Evolutionary conservation across 64 coral and sea anemone species (phyloP), one percentile per base, ranked within the genome.

Genomic region (Stichodactyla mertensii): DNA sequence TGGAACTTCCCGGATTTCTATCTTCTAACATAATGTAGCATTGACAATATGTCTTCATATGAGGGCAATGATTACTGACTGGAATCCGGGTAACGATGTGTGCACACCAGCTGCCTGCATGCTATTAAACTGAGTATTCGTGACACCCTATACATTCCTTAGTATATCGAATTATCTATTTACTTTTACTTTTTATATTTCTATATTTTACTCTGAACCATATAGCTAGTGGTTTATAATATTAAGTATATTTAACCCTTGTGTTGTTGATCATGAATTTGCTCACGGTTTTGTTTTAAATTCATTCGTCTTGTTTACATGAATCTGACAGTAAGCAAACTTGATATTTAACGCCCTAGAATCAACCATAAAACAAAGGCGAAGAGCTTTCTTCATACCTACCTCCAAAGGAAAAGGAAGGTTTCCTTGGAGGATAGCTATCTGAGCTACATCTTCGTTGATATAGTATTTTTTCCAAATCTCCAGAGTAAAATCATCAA

Each of bases 391-490:
- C 15, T 27, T 60, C 58, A 51, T 16, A n/a, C 91, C 87, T 80
- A 96, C 94, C 91, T 96, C 94, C 54, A 96, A 87, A 59, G 94
- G 94, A 20, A 96, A 96, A 54, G 94, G 91, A 54, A 92, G 77
- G 51, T 78, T 96, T 70, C 91, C 88, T 83, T 96, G 94, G 51
- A 96, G 86, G 71, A 96, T 83, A 90, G 89, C 94, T 64, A 96
- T 96, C 52, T 96, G 94, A 11, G 80, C 85, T 56, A 96, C 94
- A 27, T 96, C 94, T 84, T 96, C 94, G 9, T 87, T 84, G 24
- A 96, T 90, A 55, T 96, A 96, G 61, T 96, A 93, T 81, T 96
- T 96, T 79, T 92, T 96, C 94, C 94, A 96, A 4, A 96, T 84
- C 71, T 96, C 91, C 18, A 96, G 55, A 1, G 88, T 84, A 81